Conservation (phyloP, 1,140 invertebrate genomes). For the Aethina tumida region DNA sequence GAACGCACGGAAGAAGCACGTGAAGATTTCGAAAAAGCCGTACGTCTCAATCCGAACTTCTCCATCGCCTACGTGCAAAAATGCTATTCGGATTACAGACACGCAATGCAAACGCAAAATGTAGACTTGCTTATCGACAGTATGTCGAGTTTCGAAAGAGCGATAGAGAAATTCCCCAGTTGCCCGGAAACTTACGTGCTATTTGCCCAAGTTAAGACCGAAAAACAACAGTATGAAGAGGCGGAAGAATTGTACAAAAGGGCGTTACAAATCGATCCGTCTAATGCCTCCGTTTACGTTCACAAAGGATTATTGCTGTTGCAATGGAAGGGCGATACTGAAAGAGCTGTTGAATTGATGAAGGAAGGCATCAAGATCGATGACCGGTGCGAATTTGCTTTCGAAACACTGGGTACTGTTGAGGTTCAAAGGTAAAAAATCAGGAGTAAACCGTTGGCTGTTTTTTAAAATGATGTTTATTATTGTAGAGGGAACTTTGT, state of each 20-base stretch:
- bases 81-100: constrained; percentile 72
- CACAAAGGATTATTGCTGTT: constrained; percentile 77
- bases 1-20: constrained; percentile 72
- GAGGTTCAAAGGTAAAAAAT: constrained; percentile 76
- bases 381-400: constrained; percentile 86
- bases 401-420: constrained; percentile 88
- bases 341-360: constrained; percentile 68
- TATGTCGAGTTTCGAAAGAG: constrained; percentile 60
- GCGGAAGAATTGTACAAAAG: constrained; percentile 74
- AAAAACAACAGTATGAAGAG: constrained; percentile 70
- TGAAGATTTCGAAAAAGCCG: constrained; percentile 72
- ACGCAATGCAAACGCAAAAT: constrained; percentile 46
- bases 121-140: constrained; percentile 46
- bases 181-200: constrained; percentile 77
- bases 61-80: constrained; percentile 80
- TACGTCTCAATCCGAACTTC: constrained; percentile 70
- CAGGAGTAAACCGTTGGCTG: neutral
- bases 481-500: constrained; percentile 69
- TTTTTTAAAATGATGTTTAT: constrained; percentile 5
- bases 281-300: constrained; percentile 78
- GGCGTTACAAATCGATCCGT: constrained; percentile 71
- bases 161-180: constrained; percentile 68
- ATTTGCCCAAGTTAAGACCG: constrained; percentile 66
- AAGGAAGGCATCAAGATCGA: constrained; percentile 79
- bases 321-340: constrained; percentile 72